Evolutionary conservation across 2,113 vertebrate genomes (phyloP).

Genomic region (Xenus cinereus): DNA sequence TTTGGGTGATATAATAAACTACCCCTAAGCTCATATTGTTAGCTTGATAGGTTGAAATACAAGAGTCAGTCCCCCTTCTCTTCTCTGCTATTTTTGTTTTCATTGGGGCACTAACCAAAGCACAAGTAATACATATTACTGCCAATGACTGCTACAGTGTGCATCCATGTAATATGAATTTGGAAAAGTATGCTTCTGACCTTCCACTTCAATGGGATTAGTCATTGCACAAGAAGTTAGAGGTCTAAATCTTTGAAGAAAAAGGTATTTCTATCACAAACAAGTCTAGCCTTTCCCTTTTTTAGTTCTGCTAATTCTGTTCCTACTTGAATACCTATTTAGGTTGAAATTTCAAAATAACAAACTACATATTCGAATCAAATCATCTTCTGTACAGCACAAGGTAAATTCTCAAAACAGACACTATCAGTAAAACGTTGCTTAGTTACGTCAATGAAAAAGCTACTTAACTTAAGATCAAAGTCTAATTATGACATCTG

Average conservation of each 20-base stretch:
- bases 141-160: background rate
- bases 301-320: background rate
- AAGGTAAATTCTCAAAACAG: background rate
- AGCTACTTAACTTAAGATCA: background rate
- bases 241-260: background rate
- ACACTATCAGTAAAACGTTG: background rate
- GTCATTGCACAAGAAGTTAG: background rate
- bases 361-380: background rate
- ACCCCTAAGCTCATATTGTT: background rate
- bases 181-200: background rate
- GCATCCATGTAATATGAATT: background rate
- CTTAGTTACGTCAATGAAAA: background rate
- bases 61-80: background rate
- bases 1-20: background rate
- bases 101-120: background rate
- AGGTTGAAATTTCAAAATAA: background rate
- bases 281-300: background rate
- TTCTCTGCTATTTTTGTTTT: background rate
- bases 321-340: background rate
- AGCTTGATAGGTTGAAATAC: background rate
- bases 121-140: background rate
- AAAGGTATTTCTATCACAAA: background rate
- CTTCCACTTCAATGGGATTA: background rate
- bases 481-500: background rate
- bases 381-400: background rate